Base-by-base conservation (phyloP, 2,797 vertebrate species). In the Sparidentex hasta region DNA sequence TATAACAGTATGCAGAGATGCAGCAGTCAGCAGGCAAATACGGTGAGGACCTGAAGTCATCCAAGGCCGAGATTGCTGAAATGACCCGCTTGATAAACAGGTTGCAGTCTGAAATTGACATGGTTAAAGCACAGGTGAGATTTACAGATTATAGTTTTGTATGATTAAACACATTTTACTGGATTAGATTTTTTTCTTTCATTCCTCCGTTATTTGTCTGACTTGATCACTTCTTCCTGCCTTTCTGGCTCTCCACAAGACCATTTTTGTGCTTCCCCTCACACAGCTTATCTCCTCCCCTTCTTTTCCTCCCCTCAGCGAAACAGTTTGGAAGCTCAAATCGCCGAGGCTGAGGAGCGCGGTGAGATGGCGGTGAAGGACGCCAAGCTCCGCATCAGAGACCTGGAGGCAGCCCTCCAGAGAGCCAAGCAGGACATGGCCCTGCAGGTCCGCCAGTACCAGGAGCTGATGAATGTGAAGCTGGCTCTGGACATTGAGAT, bases 401-500 rank as follows among this genome's bases (percentile, higher is more conserved):
- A 97, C 6, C 91, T 99, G 80, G 96, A 99, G 75, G 92, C 85
- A 0, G 97, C 97, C 65, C 93, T 99, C 1, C 95, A 96, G 88
- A 97, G 95, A 86, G 95, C 96, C 85, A 98, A 97, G 90, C 97
- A 98, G 0, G 96, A 98, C 78, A 95, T 99, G 95, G 94, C 97
- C 7, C 85, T 95, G 12, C 96, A 98, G 84, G 93, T 98, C 69
- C 91, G 96, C 0, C 95, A 98, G 71, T 97, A 98, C 87, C 97
- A 99, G 89, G 96, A 97, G 65, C 95, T 99, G 71, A 95, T 98
- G 95, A 98, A 97, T 0, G 92, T 97, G 82, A 99, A 98, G 76
- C 86, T 99, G 85, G 97, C 96, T 54, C 93, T 99, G 93, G 98
- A 99, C 84, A 97, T 99, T 1, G 98, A 99, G 94, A 99, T 97